Evolutionary conservation across 2,797 vertebrate species (phyloP).

Genomic region (Tragelaphus oryx): DNA sequence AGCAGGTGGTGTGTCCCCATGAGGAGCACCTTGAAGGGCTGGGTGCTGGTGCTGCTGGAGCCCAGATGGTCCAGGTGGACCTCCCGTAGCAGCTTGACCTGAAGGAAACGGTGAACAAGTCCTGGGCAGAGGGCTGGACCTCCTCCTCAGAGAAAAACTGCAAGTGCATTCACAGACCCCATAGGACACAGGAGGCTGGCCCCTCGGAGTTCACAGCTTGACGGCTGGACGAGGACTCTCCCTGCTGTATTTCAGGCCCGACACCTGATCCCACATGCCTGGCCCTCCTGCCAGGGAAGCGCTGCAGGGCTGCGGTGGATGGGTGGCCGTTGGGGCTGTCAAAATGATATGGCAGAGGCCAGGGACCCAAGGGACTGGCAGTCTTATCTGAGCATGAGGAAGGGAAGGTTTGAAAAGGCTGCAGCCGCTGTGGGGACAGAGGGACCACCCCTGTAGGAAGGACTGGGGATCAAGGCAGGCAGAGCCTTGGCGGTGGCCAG

Average conservation of each 20-base stretch:
- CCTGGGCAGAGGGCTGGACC: neutral
- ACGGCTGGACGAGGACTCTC: neutral
- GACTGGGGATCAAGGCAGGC: neutral
- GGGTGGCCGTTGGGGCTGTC: neutral
- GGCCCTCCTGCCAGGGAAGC: neutral
- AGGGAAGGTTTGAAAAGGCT: neutral
- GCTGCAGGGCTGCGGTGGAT: rapidly evolving
- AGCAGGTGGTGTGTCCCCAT: neutral
- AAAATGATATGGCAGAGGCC: neutral
- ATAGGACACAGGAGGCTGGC: neutral
- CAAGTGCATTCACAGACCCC: neutral
- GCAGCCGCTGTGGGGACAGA: neutral
- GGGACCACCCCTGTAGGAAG: too few species aligned
- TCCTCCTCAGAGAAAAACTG: neutral
- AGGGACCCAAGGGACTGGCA: neutral
- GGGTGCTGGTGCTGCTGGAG: neutral
- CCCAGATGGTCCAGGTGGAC: neutral
- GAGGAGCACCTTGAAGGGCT: neutral
- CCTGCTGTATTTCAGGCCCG: neutral
- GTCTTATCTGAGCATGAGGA: neutral
- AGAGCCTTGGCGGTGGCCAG: neutral
- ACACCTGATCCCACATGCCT: neutral
- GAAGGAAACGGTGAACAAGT: neutral
- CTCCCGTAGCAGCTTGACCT: neutral
- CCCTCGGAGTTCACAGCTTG: neutral